Percentiles rank a stretch among this genome's conserved stretches.
Conservation (phyloP, 2,888 invertebrate species). For the Melieria omissa region DNA sequence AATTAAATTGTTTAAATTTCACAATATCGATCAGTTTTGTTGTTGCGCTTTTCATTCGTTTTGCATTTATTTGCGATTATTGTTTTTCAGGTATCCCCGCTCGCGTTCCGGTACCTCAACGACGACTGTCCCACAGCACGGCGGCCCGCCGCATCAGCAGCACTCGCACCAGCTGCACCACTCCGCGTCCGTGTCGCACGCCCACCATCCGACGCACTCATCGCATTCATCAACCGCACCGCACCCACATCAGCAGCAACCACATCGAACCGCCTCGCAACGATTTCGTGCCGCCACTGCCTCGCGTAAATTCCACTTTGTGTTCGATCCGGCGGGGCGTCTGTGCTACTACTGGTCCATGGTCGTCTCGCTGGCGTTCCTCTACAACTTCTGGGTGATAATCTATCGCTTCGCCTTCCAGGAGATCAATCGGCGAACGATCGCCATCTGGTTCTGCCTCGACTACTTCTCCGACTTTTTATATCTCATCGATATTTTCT, state of each 20-base stretch:
- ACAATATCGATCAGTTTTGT: too few relatives aligned
- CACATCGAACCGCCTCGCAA: conserved; percentile 62
- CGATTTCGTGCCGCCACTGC: conserved; percentile 62
- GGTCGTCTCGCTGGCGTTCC: conserved; percentile 94
- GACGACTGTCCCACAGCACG: conserved; percentile 52
- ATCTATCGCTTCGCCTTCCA: conserved; percentile 99
- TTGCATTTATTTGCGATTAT: not conserved
- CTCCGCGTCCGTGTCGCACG: conserved; percentile 46
- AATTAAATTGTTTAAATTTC: too few relatives aligned
- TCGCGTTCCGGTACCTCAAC: conserved; percentile 53
- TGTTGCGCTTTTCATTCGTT: too few relatives aligned
- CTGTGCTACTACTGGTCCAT: conserved; percentile 97
- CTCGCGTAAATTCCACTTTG: conserved; percentile 85
- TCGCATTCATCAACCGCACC: conserved; percentile 47
- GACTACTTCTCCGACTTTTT: conserved; percentile 97
- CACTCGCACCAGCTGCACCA: conserved; percentile 46
- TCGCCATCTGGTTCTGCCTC: conserved; percentile 95
- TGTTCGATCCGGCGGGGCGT: conserved; percentile 97
- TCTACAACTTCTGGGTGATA: conserved; percentile 98
- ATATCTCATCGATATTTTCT: conserved; percentile 94
- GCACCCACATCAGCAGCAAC: conserved; percentile 45
- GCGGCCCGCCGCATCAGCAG: conserved; percentile 45
- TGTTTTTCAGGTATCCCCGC: conserved; percentile 54
- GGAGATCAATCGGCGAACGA: conserved; percentile 93
- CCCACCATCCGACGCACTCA: conserved; percentile 47